Base-by-base conservation (phyloP, 2,113 vertebrate species). In the Aptenodytes patagonicus region DNA sequence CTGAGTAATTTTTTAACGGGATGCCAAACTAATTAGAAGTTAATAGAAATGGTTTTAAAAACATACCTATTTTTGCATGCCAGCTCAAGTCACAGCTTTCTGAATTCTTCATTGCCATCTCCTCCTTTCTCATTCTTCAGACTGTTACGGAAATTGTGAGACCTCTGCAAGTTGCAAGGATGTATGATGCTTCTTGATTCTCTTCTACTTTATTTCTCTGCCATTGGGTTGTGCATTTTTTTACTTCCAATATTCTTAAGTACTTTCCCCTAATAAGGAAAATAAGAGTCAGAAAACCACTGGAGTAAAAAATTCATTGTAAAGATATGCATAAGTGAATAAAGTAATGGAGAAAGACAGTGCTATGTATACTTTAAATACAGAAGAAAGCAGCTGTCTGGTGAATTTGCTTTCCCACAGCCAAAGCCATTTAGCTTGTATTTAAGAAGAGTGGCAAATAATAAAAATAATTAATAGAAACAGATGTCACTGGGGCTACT, bases 381-480 rank as follows among this genome's bases (percentile, higher is more conserved):
- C n/a, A 92, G 68, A 90, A 55, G 42, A 95, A 88, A 69, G 9
- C 51, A 95, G 18, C 40, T 83, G 44, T 68, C 76, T 71, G 11
- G 13, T 72, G 65, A 77, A 83, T 83, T 89, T 88, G 17, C n/a
- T 77, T 93, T 93, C 68, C 64, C 42, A 62, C 18, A 88, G 73
- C 26, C 72, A 93, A 93, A 96, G 31, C 8, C 54, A 73, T 88
- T 85, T 77, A 90, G 12, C 14, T 93, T 60, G 22, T 73, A 12
- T 66, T 88, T 86, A 77, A 96, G 69, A 91, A 68, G 52, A 93
- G 66, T 55, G 46, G 55, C 54, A 97, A 96, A 93, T 12, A 83
- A 46, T 66, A 90, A 93, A 91, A 90, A 92, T 86, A 94, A 95
- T 93, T 95, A 93, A 95, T 93, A 88, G 96, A 62, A 93, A 83